Conservation (phyloP, 35 echinoderm and acorn worm species). For the Apostichopus japonicus region DNA sequence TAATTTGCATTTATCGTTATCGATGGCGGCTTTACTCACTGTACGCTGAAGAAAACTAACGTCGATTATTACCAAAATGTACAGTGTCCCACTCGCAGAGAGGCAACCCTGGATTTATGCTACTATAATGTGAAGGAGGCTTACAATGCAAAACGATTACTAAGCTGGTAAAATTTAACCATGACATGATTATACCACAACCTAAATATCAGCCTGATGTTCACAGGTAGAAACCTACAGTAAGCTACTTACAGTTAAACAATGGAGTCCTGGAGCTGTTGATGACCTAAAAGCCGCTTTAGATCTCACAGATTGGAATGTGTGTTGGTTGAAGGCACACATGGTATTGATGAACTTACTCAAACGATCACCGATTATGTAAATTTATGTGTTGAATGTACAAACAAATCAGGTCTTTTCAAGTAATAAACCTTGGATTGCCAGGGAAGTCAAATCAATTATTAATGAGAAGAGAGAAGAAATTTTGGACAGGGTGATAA, state of each 20-base stretch:
- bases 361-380: conserved; percentile 53
- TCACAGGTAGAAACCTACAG: conserved; percentile 21
- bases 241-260: neutral
- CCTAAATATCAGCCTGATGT: conserved; percentile 55
- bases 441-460: conserved; percentile 37
- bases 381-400: conserved; percentile 47
- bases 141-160: conserved; percentile 37
- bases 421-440: conserved; percentile 70
- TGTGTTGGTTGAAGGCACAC: neutral
- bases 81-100: conserved; percentile 30
- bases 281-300: conserved; percentile 16
- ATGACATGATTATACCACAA: conserved; percentile 19
- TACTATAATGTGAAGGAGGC: conserved; percentile 46
- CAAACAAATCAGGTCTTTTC: conserved; percentile 50
- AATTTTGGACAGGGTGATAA: conserved; percentile 5
- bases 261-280: conserved; percentile 28
- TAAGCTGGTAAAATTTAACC: conserved; percentile 38
- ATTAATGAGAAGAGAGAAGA: conserved; percentile 52
- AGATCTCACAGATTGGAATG: conserved; percentile 6
- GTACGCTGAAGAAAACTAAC: conserved; percentile 37
- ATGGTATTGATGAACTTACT: conserved; percentile 49
- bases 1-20: conserved; percentile 45
- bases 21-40: conserved; percentile 50
- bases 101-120: conserved; percentile 44
- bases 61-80: conserved; percentile 49